Percentiles rank a stretch among this genome's conserved stretches.
Evolutionary conservation across 2,888 invertebrate genomes (phyloP).

Genomic region (Tenodera sinensis): DNA sequence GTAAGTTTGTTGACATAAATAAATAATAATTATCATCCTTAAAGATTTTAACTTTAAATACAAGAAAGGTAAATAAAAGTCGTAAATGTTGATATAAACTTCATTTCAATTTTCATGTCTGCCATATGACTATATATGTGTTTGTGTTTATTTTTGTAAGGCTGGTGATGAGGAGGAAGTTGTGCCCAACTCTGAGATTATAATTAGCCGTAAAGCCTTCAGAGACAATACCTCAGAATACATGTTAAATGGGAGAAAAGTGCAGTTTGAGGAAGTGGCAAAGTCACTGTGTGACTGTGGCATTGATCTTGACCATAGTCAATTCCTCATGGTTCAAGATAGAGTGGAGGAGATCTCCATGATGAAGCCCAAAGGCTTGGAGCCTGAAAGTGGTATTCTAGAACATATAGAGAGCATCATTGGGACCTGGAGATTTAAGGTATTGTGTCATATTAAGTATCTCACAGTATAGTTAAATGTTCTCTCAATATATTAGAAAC

Average conservation of each 20-base stretch:
- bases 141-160: background rate
- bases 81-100: too few species aligned
- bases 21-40: too few species aligned
- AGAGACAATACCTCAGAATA: constrained; percentile 78
- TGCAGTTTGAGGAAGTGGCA: constrained; percentile 85
- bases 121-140: too few species aligned
- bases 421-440: constrained; percentile 80
- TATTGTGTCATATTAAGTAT: constrained; percentile 38
- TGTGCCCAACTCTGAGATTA: constrained; percentile 74
- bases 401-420: constrained; percentile 99
- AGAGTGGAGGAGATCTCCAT: constrained; percentile 99
- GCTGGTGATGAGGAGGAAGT: constrained; percentile 63
- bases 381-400: constrained; percentile 91
- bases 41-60: too few species aligned
- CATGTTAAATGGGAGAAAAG: constrained; percentile 66
- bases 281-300: constrained; percentile 72
- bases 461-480: too few species aligned
- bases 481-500: background rate
- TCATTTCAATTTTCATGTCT: too few species aligned
- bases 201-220: constrained; percentile 81
- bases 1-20: too few species aligned
- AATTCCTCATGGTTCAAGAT: constrained; percentile 97
- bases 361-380: constrained; percentile 94
- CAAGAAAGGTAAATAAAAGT: too few species aligned
- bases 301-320: constrained; percentile 93